Evolutionary conservation across 2,797 vertebrate genomes (phyloP).

Genomic region (Microctenopoma lineatum): DNA sequence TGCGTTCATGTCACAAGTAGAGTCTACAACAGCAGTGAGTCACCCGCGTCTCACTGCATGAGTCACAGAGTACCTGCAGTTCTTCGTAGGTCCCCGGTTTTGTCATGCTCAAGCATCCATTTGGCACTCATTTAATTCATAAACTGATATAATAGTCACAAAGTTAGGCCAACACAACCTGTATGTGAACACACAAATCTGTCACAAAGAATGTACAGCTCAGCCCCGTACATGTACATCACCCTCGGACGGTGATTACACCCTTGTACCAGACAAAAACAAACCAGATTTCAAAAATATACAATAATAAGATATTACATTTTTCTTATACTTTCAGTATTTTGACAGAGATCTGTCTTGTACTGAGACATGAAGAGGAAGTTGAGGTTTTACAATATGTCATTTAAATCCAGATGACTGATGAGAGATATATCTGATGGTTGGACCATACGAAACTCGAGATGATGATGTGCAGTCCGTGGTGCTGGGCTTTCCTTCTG

Average conservation of each 20-base stretch:
- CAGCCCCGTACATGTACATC: slow-evolving; percentile 56
- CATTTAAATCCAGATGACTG: slow-evolving; percentile 23
- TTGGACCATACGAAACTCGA: slow-evolving; percentile 10
- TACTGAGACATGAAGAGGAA: slow-evolving; percentile 39
- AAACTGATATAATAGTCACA: slow-evolving; percentile 78
- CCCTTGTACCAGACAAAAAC: slow-evolving; percentile 50
- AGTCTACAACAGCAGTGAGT: slow-evolving; percentile 63
- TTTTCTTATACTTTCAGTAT: slow-evolving; percentile 65
- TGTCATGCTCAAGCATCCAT: slow-evolving; percentile 73
- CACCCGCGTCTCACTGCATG: slow-evolving; percentile 49
- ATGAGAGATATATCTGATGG: slow-evolving; percentile 5
- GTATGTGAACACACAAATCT: slow-evolving; percentile 66
- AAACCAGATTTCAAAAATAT: slow-evolving; percentile 33
- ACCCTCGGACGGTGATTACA: slow-evolving; percentile 56
- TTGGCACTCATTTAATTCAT: slow-evolving; percentile 81
- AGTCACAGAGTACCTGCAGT: slow-evolving; percentile 58
- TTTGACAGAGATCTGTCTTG: slow-evolving; percentile 59
- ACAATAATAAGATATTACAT: slow-evolving; percentile 64
- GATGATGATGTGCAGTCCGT: slow-evolving; percentile 23
- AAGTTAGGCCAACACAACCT: slow-evolving; percentile 70
- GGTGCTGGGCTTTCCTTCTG: slow-evolving; percentile 40
- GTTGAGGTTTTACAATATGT: slow-evolving; percentile 57
- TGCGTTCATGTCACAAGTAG: slow-evolving; percentile 68
- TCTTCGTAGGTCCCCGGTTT: slow-evolving; percentile 49
- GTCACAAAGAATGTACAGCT: slow-evolving; percentile 69